Evolutionary conservation across 1,140 invertebrate species (phyloP).

Genomic region (Macrotrachela quadricornifera): DNA sequence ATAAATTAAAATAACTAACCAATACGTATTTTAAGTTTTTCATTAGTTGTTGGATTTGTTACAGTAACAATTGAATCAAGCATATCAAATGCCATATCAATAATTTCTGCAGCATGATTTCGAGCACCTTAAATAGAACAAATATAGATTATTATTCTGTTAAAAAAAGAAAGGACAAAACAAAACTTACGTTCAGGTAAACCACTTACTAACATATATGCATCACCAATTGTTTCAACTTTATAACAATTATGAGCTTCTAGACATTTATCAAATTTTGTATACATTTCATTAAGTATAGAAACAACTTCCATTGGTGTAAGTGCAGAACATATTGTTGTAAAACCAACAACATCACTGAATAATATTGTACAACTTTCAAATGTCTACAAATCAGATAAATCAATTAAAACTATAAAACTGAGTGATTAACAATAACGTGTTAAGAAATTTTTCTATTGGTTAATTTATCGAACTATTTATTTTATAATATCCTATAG

Average conservation of each 20-base stretch:
- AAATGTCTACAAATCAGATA: no score
- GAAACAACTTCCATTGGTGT: slow-evolving; percentile 82
- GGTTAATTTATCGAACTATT: no score
- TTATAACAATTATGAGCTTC: slow-evolving; percentile 80
- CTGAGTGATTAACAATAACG: no score
- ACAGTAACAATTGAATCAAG: slow-evolving; percentile 68
- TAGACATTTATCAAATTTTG: slow-evolving; percentile 44
- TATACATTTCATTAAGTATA: slow-evolving; percentile 57
- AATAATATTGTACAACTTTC: slow-evolving; percentile 70
- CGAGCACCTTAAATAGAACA: not conserved
- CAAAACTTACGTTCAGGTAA: slow-evolving; percentile 16
- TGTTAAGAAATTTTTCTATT: no score
- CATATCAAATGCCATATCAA: slow-evolving; percentile 37
- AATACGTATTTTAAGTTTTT: slow-evolving; percentile 64
- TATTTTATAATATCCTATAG: no score
- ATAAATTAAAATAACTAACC: slow-evolving; percentile 23
- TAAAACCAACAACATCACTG: slow-evolving; percentile 87
- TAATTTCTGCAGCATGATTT: slow-evolving; percentile 20
- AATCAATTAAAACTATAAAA: no score
- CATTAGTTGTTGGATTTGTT: slow-evolving; percentile 66
- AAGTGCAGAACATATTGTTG: slow-evolving; percentile 76
- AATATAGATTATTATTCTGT: no score
- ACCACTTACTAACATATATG: slow-evolving; percentile 58
- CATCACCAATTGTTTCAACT: slow-evolving; percentile 87
- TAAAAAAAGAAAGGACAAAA: no score